A percentile compares a stretch with the other conserved stretches of the same genome.
Evolutionary conservation across 1,140 invertebrate genomes (phyloP).

Genomic region (Tetramorium parvispinum): DNA sequence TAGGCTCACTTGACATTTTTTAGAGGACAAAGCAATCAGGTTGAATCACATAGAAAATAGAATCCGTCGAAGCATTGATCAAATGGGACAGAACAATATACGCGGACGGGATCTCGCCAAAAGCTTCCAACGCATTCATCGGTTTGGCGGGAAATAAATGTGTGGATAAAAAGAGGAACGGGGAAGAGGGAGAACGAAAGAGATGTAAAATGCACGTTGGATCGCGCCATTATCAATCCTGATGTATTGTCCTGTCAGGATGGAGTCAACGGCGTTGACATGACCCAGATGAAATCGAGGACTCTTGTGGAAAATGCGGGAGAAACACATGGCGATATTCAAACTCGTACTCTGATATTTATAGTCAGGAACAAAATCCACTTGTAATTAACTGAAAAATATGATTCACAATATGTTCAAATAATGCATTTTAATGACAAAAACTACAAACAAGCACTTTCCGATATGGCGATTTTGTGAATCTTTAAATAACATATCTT

Average conservation of each 20-base stretch:
- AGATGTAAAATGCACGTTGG: constrained; percentile 58
- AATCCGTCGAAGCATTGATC: constrained; percentile 56
- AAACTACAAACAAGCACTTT: neutral
- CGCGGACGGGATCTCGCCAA: constrained; percentile 43
- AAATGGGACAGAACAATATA: constrained; percentile 53
- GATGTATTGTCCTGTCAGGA: constrained; percentile 73
- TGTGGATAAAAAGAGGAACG: constrained; percentile 45
- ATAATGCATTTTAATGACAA: neutral
- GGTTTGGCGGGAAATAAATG: constrained; percentile 66
- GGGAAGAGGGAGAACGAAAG: constrained; percentile 55
- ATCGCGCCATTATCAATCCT: constrained; percentile 74
- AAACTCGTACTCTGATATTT: constrained; percentile 38
- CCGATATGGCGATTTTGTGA: neutral
- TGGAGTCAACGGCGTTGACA: constrained; percentile 73
- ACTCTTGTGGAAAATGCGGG: constrained; percentile 67
- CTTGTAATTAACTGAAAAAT: constrained; percentile 40
- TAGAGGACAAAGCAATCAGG: constrained; percentile 43
- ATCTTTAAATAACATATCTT: neutral
- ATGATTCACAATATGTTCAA: neutral
- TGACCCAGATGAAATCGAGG: constrained; percentile 76
- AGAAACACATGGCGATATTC: constrained; percentile 52
- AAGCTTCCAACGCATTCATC: constrained; percentile 56
- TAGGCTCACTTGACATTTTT: constrained; percentile 44
- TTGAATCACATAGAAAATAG: constrained; percentile 51
- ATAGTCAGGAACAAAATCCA: constrained; percentile 33